Evolutionary conservation across 2,113 vertebrate species (phyloP).

Genomic region (Martes martes): DNA sequence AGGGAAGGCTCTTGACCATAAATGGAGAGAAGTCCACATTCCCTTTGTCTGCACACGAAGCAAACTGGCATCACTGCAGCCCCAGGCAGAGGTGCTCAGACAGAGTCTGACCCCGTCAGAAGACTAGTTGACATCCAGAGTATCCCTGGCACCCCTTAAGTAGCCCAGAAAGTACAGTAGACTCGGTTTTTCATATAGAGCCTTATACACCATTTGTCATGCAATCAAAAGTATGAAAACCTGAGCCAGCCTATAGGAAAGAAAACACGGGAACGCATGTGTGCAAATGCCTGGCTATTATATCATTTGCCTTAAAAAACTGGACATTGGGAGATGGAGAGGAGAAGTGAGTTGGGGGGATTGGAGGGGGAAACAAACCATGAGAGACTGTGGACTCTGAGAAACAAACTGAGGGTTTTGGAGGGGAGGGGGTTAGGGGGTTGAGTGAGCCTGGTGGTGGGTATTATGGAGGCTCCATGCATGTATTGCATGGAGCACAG

Average conservation of each 20-base stretch:
- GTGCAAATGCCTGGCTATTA: background rate
- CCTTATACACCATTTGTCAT: background rate
- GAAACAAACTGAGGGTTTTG: too few species aligned
- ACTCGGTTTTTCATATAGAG: background rate
- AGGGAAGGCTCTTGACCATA: accelerated
- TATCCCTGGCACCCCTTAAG: too few species aligned
- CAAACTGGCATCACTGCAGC: accelerated
- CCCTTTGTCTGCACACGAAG: accelerated
- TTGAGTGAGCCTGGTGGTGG: too few species aligned
- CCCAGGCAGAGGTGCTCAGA: background rate
- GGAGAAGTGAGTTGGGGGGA: too few species aligned
- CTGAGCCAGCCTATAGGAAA: background rate
- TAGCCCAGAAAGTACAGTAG: background rate
- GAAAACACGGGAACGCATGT: background rate
- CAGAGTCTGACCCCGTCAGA: background rate
- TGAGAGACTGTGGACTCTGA: too few species aligned
- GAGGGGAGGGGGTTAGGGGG: too few species aligned
- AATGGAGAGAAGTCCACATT: background rate
- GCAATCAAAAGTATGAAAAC: background rate
- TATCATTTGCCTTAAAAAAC: background rate
- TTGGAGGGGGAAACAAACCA: too few species aligned
- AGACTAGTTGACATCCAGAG: background rate
- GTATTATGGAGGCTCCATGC: too few species aligned
- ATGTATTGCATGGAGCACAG: too few species aligned
- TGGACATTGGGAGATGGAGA: too few species aligned